Percentiles rank a stretch among this genome's conserved stretches.
These are phyloP conservation scores for Aromia moschata DNA, from an alignment of 2,888 invertebrate genomes.

Conservation along the genomic window DNA sequence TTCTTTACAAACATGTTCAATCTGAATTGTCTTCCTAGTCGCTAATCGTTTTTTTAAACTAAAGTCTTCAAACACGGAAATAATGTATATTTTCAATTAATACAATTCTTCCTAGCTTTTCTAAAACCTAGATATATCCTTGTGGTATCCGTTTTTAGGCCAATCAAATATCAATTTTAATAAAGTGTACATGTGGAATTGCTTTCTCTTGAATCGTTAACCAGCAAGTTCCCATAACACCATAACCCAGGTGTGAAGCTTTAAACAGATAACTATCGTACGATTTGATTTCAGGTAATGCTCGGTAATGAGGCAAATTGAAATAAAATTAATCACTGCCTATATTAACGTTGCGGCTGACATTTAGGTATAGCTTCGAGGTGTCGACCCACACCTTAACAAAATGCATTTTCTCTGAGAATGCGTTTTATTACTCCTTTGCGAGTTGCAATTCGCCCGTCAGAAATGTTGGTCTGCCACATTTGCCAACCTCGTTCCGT, in stretches of 20 bases:
- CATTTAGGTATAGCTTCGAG: conserved; percentile 22
- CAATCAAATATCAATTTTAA: background rate
- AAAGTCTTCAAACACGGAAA: no score
- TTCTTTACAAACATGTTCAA: no score
- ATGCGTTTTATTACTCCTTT: no score
- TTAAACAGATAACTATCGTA: conserved; percentile 3
- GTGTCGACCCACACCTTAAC: conserved; percentile 21
- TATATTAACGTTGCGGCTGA: conserved; percentile 22
- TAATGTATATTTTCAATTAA: no score
- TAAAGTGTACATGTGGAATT: no score
- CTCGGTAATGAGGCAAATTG: conserved; percentile 12
- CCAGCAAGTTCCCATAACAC: conserved; percentile 5
- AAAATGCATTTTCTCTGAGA: conserved; percentile 1
- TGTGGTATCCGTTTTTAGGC: no score
- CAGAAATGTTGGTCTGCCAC: conserved; percentile 6
- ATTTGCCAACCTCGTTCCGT: background rate
- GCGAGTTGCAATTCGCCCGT: conserved; percentile 6
- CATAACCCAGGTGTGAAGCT: conserved; percentile 1
- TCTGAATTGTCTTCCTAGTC: no score
- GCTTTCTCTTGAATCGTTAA: background rate
- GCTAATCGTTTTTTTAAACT: no score
- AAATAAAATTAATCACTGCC: conserved; percentile 18
- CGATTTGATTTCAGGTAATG: conserved; percentile 14
- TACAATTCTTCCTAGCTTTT: no score
- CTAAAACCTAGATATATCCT: no score